Evolutionary conservation across 1,140 invertebrate species (phyloP).

Genomic region (Calephelis virginiensis): DNA sequence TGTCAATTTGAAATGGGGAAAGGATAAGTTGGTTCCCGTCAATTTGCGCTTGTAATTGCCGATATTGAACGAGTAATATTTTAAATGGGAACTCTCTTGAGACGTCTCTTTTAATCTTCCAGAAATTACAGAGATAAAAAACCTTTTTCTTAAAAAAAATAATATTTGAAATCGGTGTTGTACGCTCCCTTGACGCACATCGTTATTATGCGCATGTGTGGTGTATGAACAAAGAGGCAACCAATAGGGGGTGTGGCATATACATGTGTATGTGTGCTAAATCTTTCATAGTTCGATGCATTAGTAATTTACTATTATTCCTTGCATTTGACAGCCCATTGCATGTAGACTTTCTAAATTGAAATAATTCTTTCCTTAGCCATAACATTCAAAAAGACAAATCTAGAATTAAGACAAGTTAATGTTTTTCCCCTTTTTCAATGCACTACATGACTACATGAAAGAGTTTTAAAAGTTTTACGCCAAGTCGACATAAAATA

Average conservation of each 20-base stretch:
- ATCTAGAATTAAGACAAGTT: neutral
- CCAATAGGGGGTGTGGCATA: slow-evolving; percentile 45
- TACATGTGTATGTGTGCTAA: slow-evolving; percentile 56
- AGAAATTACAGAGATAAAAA: slow-evolving; percentile 54
- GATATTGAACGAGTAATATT: slow-evolving; percentile 46
- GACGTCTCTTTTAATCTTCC: slow-evolving; percentile 19
- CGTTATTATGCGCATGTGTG: slow-evolving; percentile 53
- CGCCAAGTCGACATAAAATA: too few species aligned
- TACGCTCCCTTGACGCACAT: slow-evolving; percentile 43
- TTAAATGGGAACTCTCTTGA: slow-evolving; percentile 31
- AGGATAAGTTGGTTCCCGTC: slow-evolving; percentile 66
- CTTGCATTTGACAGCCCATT: slow-evolving; percentile 59
- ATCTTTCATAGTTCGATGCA: slow-evolving; percentile 75
- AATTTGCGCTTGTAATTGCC: slow-evolving; percentile 71
- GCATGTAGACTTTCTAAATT: slow-evolving; percentile 13
- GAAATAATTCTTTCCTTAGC: slow-evolving; percentile 3
- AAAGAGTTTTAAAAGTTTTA: neutral
- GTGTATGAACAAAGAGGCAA: slow-evolving; percentile 55
- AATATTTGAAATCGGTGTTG: slow-evolving; percentile 14
- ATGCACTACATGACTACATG: neutral
- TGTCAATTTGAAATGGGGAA: slow-evolving; percentile 67
- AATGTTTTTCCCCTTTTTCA: neutral
- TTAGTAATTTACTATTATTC: slow-evolving; percentile 74
- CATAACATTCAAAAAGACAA: neutral
- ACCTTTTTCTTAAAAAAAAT: slow-evolving; percentile 5